Conservation (phyloP, 2,888 invertebrate genomes). For the Scaptomyza cyrtandrae region DNA sequence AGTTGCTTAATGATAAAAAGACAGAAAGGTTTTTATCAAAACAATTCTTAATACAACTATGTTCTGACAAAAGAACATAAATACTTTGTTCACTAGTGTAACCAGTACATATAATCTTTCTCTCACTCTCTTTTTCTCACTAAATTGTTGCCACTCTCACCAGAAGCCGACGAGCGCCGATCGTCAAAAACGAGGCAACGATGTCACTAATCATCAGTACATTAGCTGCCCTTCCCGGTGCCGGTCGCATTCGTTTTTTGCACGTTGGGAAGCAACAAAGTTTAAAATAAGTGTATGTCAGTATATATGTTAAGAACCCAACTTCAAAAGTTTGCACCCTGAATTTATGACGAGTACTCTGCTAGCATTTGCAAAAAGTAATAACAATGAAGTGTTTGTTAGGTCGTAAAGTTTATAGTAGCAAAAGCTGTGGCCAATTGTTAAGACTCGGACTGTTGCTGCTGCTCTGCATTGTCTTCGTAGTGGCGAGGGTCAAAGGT, state of each 20-base stretch:
- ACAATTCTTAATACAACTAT: background rate
- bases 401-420: background rate
- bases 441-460: slow-evolving; percentile 21
- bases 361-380: background rate
- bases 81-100: slow-evolving; percentile 24
- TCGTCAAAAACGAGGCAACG: slow-evolving; percentile 21
- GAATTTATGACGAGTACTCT: slow-evolving; percentile 16
- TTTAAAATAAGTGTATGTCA: slow-evolving; percentile 5
- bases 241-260: slow-evolving; percentile 41
- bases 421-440: slow-evolving; percentile 9
- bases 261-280: slow-evolving; percentile 24
- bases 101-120: slow-evolving; percentile 21
- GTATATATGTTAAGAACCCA: slow-evolving; percentile 20
- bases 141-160: slow-evolving; percentile 16
- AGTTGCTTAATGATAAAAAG: too few relatives aligned
- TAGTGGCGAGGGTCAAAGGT: slow-evolving; percentile 26
- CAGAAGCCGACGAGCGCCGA: slow-evolving; percentile 19
- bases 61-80: background rate
- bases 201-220: slow-evolving; percentile 35
- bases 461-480: slow-evolving; percentile 25
- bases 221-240: slow-evolving; percentile 27
- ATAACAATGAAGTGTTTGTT: slow-evolving; percentile 19
- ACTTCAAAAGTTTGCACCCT: slow-evolving; percentile 26
- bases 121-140: slow-evolving; percentile 5
- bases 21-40: background rate